A percentile compares a stretch with the other conserved stretches of the same genome.
Conservation (phyloP, 2,888 invertebrate species). For the Acanthosepion esculentum region DNA sequence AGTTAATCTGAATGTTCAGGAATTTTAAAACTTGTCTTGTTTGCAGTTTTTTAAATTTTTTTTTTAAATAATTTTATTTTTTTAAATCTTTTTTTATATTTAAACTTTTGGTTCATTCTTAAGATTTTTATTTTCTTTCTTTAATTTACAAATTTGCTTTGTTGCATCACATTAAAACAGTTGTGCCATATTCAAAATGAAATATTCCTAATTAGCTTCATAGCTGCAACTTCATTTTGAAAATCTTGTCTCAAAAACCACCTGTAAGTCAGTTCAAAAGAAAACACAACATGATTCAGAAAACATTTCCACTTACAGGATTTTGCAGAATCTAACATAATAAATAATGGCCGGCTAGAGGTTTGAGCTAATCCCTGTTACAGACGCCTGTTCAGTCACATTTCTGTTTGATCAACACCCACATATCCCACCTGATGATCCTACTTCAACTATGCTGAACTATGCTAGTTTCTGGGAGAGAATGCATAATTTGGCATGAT, state of each 20-base stretch:
- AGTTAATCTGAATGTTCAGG: not conserved
- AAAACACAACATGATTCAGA: no score
- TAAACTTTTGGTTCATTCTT: not conserved
- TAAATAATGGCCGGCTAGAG: no score
- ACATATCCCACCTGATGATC: no score
- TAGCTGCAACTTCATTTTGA: not conserved
- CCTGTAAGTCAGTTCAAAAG: no score
- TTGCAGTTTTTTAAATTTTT: not conserved
- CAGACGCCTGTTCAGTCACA: no score
- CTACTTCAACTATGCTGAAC: no score
- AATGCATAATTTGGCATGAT: no score
- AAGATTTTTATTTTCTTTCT: not conserved
- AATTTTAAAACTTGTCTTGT: not conserved
- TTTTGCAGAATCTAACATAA: no score
- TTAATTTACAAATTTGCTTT: not conserved
- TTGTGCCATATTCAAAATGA: not conserved
- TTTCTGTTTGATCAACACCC: no score
- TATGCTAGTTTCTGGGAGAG: no score
- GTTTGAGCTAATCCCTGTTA: no score
- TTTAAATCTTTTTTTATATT: not conserved
- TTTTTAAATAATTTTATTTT: not conserved
- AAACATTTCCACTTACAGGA: no score
- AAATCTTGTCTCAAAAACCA: not conserved
- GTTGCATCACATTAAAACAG: not conserved
- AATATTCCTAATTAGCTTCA: not conserved